phyloP scores from a whole-genome alignment of 2,113 vertebrate genomes.

The Noctilio leporinus region DNA sequence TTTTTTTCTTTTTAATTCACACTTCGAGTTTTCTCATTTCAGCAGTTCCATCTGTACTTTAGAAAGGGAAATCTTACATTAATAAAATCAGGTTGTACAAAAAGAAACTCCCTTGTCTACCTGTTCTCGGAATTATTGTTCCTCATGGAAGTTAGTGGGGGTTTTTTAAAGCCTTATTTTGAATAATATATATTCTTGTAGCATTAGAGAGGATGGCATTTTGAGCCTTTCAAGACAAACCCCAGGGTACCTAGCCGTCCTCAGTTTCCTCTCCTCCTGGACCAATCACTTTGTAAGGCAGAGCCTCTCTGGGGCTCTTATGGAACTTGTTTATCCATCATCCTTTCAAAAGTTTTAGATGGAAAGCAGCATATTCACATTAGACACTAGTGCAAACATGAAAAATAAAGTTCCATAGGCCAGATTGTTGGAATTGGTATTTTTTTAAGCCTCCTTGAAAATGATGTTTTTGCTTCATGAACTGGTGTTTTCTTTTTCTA shows the following conservation, averaged over 20 bases:
- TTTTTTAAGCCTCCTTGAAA: slow-evolving; percentile 65
- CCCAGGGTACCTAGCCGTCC: neutral
- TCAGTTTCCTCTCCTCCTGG: neutral
- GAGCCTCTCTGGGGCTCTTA: neutral
- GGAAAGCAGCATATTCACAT: neutral
- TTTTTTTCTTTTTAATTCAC: neutral
- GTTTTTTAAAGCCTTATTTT: neutral
- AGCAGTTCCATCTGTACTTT: neutral
- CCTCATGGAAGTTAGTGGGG: neutral
- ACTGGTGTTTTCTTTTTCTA: slow-evolving; percentile 83
- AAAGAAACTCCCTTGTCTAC: neutral
- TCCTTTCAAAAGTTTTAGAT: neutral
- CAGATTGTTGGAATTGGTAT: slow-evolving; percentile 46
- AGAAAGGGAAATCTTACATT: neutral
- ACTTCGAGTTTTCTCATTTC: neutral
- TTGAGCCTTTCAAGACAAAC: neutral
- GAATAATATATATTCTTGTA: neutral
- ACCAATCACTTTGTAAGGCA: neutral
- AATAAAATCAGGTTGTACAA: neutral
- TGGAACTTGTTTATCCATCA: neutral
- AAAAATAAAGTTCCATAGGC: neutral
- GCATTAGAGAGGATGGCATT: neutral
- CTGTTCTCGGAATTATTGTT: neutral
- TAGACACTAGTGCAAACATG: neutral
- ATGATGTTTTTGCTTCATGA: slow-evolving; percentile 75